Evolutionary conservation across 2,888 invertebrate genomes (phyloP).

Genomic region (Sinhomidia bicolor): DNA sequence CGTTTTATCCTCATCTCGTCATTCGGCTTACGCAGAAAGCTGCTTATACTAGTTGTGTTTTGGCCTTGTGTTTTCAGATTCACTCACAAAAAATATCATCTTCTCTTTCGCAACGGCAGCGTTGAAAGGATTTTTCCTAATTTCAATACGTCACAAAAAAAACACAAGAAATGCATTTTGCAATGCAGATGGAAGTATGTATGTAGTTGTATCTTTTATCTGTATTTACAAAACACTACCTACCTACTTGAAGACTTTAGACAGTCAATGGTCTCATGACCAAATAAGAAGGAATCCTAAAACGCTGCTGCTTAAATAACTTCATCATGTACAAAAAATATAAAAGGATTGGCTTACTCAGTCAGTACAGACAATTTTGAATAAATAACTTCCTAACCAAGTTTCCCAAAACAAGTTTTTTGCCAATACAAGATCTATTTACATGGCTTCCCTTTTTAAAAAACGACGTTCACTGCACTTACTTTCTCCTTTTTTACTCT

Average conservation of each 20-base stretch:
- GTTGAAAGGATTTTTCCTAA: no score
- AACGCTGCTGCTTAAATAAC: no score
- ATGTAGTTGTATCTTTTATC: no score
- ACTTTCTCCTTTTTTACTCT: slow-evolving; percentile 35
- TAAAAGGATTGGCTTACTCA: neutral
- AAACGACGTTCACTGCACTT: neutral
- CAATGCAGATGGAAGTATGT: no score
- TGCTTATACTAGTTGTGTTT: neutral
- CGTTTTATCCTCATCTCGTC: neutral
- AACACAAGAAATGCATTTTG: no score
- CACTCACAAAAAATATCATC: neutral
- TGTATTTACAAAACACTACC: no score
- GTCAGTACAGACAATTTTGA: neutral
- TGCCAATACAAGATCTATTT: neutral
- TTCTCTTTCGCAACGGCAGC: neutral
- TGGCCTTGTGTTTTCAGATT: neutral
- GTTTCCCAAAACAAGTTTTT: slow-evolving; percentile 25
- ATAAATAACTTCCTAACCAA: neutral
- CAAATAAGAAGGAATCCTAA: neutral
- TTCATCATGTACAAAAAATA: no score
- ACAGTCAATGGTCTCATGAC: neutral
- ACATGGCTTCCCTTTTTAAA: slow-evolving; percentile 30
- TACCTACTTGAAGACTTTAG: no score
- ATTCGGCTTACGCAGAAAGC: neutral
- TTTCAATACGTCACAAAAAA: no score